phyloP scores from a whole-genome alignment of 1,140 invertebrate species.

The Thrips palmi region DNA sequence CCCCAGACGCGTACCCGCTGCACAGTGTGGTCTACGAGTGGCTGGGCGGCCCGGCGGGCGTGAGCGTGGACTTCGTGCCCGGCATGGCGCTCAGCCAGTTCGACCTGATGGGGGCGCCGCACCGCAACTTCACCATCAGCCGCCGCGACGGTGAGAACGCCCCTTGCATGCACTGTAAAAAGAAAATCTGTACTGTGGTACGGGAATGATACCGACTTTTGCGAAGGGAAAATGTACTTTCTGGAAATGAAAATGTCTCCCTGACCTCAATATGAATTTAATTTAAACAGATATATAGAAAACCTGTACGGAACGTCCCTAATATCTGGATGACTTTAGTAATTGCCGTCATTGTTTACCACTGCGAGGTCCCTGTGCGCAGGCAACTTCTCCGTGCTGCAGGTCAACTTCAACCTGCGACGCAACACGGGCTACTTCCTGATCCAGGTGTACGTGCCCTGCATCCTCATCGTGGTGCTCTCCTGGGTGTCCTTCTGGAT shows the following conservation, averaged over 20 bases:
- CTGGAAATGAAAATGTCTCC: neutral
- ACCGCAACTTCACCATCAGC: conserved; percentile 56
- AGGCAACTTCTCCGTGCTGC: conserved; percentile 74
- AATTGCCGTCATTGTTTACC: too few species aligned
- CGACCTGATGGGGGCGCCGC: conserved; percentile 70
- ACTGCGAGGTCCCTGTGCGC: conserved; percentile 36
- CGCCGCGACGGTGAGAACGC: conserved; percentile 44
- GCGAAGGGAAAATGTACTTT: too few species aligned
- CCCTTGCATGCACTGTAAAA: neutral
- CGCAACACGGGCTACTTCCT: conserved; percentile 84
- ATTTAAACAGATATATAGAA: neutral
- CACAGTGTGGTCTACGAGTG: conserved; percentile 79
- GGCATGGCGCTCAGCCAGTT: conserved; percentile 86
- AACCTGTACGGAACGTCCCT: conserved; percentile 21
- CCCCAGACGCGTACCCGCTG: conserved; percentile 75
- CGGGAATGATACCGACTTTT: too few species aligned
- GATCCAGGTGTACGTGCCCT: conserved; percentile 88
- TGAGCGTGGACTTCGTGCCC: conserved; percentile 66
- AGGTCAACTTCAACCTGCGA: conserved; percentile 81
- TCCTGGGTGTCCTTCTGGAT: conserved; percentile 98
- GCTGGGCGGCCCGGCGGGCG: conserved; percentile 57
- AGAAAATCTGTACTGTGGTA: conserved; percentile 16
- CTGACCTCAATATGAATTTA: neutral
- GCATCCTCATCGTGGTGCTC: conserved; percentile 81
- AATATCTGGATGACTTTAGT: too few species aligned